Evolutionary conservation across 2,797 vertebrate species (phyloP).

Genomic region (Gobionotothen gibberifrons): DNA sequence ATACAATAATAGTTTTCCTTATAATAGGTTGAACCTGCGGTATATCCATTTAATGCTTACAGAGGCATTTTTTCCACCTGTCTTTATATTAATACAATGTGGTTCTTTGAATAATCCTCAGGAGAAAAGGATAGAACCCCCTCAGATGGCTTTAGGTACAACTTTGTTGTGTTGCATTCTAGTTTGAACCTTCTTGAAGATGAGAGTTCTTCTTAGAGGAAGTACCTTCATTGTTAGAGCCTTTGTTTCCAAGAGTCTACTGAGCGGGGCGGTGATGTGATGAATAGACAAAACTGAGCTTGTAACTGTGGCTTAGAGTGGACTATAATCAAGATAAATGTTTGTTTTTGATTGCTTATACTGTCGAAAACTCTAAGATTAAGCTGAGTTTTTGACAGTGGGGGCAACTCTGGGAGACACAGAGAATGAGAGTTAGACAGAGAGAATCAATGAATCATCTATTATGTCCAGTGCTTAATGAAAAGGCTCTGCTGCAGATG

Average conservation of each 20-base stretch:
- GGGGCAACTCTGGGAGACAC: constrained; percentile 32
- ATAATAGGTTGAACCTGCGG: too few relatives aligned
- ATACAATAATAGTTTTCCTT: too few relatives aligned
- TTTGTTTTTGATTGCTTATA: constrained; percentile 69
- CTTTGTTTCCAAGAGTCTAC: constrained; percentile 36
- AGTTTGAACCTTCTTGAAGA: too few relatives aligned
- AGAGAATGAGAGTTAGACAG: constrained; percentile 34
- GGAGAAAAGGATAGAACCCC: too few relatives aligned
- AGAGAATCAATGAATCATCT: constrained; percentile 79
- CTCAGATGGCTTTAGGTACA: too few relatives aligned
- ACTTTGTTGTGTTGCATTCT: too few relatives aligned
- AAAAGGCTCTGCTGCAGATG: constrained; percentile 68
- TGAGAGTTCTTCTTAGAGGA: too few relatives aligned
- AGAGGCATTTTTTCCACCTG: too few relatives aligned
- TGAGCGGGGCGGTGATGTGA: constrained; percentile 65
- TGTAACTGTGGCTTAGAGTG: constrained; percentile 67
- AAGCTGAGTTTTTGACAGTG: constrained; percentile 43
- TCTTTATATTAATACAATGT: too few relatives aligned
- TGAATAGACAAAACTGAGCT: constrained; percentile 65
- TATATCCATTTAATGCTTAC: too few relatives aligned
- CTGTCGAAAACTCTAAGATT: constrained; percentile 56
- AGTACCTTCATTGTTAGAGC: too few relatives aligned
- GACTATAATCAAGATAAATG: constrained; percentile 81
- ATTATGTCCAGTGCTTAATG: constrained; percentile 78
- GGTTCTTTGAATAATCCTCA: too few relatives aligned